Conservation (phyloP, 2,888 invertebrate species). For the Ennomos quercinarius region DNA sequence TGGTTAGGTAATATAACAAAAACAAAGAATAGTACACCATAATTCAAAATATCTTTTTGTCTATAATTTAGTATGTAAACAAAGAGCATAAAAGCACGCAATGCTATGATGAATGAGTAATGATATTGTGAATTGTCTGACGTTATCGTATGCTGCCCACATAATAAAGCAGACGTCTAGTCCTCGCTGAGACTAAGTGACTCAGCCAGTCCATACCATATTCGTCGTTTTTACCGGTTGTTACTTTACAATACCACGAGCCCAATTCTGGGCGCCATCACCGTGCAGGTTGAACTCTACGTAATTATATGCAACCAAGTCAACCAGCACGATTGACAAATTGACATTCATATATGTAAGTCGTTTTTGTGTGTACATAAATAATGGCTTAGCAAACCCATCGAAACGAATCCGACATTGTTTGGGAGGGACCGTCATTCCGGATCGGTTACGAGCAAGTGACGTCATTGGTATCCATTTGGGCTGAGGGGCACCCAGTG, state of each 20-base stretch:
- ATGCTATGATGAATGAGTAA: too few relatives aligned
- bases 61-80: too few relatives aligned
- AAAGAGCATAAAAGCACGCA: too few relatives aligned
- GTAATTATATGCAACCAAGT: conserved; percentile 26
- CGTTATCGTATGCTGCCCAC: too few relatives aligned
- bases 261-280: conserved; percentile 17
- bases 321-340: conserved; percentile 7
- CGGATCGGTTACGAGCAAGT: conserved; percentile 48
- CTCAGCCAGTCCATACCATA: conserved; percentile 20
- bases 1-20: too few relatives aligned
- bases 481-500: conserved; percentile 23
- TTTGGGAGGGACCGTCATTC: conserved; percentile 52
- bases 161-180: too few relatives aligned
- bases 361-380: conserved; percentile 22
- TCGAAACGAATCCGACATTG: conserved; percentile 49
- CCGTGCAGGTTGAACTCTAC: conserved; percentile 10
- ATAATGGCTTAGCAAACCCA: conserved; percentile 43
- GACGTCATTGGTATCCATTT: conserved; percentile 49
- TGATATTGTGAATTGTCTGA: not conserved
- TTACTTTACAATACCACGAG: conserved; percentile 6
- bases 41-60: too few relatives aligned
- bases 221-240: conserved; percentile 8
- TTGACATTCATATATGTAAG: conserved; percentile 2
- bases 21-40: too few relatives aligned
- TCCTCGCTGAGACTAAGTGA: conserved; percentile 4